A percentile compares a stretch with the other conserved stretches of the same genome.
Evolutionary conservation across 2,113 vertebrate species (phyloP).

Genomic region (Microcebus murinus): DNA sequence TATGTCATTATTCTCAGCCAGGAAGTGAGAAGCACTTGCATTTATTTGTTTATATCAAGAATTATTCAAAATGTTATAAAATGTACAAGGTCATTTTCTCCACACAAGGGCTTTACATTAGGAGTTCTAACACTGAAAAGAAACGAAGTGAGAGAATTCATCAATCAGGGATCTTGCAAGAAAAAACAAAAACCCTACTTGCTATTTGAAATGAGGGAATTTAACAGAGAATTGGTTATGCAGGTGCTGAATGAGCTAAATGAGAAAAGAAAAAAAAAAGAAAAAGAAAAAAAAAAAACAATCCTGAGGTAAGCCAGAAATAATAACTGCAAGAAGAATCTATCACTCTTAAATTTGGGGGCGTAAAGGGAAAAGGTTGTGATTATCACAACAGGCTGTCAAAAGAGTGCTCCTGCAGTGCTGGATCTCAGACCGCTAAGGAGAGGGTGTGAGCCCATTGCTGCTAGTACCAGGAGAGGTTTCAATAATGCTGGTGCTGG

Average conservation of each 20-base stretch:
- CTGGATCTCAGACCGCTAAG: background rate
- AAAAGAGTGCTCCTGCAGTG: background rate
- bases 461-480: background rate
- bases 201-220: background rate
- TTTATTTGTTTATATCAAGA: background rate
- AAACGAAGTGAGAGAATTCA: background rate
- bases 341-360: background rate
- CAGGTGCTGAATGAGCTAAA: background rate
- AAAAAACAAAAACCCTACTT: background rate
- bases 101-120: background rate
- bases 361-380: background rate
- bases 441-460: accelerated
- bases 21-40: background rate
- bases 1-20: background rate
- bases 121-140: background rate
- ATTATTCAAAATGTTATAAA: background rate
- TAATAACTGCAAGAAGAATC: background rate
- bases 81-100: background rate
- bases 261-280: background rate
- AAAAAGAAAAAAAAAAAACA: too few species aligned
- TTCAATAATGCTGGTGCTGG: background rate
- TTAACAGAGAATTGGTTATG: background rate
- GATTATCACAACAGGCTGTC: background rate
- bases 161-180: background rate
- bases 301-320: background rate